phyloP scores from a whole-genome alignment of 2,888 invertebrate genomes.

The Cheiracanthium punctorium region DNA sequence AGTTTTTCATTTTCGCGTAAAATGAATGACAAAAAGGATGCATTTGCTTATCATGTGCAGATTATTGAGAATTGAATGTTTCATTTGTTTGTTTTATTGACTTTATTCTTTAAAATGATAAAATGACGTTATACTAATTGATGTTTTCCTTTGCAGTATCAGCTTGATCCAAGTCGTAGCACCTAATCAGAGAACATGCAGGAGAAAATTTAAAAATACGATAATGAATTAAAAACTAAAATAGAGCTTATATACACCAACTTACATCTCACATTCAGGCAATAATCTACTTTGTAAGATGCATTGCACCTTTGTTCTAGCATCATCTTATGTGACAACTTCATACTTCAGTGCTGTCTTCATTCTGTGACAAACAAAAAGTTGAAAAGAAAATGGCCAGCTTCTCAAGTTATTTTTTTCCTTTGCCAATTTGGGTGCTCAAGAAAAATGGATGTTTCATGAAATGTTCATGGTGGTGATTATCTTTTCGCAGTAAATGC shows the following conservation, averaged over 20 bases:
- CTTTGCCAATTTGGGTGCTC: constrained; percentile 56
- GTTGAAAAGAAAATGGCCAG: constrained; percentile 33
- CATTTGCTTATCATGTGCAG: no score
- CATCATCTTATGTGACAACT: constrained; percentile 60
- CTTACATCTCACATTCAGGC: constrained; percentile 68
- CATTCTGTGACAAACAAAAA: constrained; percentile 11
- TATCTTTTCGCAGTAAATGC: constrained; percentile 5
- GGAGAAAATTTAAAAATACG: constrained; percentile 43
- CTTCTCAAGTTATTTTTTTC: constrained; percentile 35
- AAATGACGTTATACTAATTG: no score
- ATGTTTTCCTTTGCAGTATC: constrained; percentile 45
- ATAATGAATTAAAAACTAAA: constrained; percentile 42
- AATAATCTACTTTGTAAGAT: constrained; percentile 69
- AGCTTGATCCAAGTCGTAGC: constrained; percentile 67
- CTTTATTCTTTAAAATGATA: background rate
- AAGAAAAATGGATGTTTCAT: constrained; percentile 41
- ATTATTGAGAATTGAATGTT: no score
- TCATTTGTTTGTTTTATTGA: background rate
- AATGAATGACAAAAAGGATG: no score
- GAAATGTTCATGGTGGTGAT: constrained; percentile 5
- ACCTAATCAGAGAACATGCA: constrained; percentile 67
- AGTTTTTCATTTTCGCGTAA: no score
- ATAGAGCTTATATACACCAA: constrained; percentile 68
- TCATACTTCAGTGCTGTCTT: constrained; percentile 47
- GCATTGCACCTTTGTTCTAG: constrained; percentile 62